These are phyloP conservation scores for Catonia carolina DNA, from an alignment of 2,888 invertebrate genomes.

Conservation along the genomic window DNA sequence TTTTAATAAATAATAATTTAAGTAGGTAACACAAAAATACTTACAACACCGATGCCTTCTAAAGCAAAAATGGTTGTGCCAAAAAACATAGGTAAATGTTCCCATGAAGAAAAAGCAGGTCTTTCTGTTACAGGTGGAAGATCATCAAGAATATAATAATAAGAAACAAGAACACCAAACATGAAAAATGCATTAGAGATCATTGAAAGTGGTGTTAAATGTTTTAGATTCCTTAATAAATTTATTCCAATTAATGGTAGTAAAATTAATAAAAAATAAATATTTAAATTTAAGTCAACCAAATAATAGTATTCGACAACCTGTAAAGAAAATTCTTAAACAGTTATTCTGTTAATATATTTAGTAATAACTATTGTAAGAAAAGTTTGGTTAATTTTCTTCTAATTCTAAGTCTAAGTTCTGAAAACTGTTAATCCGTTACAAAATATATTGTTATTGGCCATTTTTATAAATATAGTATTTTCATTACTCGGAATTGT, in stretches of 20 bases:
- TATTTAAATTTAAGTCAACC: constrained; percentile 37
- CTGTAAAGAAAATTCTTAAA: constrained; percentile 42
- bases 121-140: constrained; percentile 50
- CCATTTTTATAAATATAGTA: too few species aligned
- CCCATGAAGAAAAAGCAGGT: constrained; percentile 44
- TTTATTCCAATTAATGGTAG: constrained; percentile 64
- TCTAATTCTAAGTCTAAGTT: too few species aligned
- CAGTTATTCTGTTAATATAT: too few species aligned
- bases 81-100: constrained; percentile 69
- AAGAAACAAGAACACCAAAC: constrained; percentile 65
- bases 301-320: constrained; percentile 44
- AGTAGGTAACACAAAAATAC: constrained; percentile 39
- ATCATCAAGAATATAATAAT: constrained; percentile 62
- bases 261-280: constrained; percentile 66
- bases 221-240: constrained; percentile 66
- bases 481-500: too few species aligned
- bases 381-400: too few species aligned
- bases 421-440: too few species aligned
- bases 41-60: constrained; percentile 72
- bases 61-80: constrained; percentile 88
- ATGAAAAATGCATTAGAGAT: constrained; percentile 76
- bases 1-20: too few species aligned
- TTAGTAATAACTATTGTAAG: too few species aligned
- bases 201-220: constrained; percentile 75
- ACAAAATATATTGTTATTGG: too few species aligned